These are phyloP conservation scores for Thamnophis elegans DNA, from an alignment of 2,797 vertebrate species.

Conservation along the genomic window DNA sequence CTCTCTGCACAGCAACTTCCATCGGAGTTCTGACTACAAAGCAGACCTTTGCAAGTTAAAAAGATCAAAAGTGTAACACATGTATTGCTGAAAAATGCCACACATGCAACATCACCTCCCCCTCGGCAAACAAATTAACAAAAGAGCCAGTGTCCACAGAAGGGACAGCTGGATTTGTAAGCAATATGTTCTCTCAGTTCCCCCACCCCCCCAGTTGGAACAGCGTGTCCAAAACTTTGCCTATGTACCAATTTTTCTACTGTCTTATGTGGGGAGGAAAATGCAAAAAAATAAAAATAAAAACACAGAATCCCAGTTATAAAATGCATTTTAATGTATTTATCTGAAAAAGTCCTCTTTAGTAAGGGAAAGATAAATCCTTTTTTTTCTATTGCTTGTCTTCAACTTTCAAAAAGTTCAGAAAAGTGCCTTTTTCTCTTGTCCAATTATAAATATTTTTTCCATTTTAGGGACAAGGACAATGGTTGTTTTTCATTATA, in stretches of 20 bases:
- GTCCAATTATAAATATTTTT: conserved; percentile 16
- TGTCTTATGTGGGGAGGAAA: not conserved
- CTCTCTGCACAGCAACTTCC: fast-evolving
- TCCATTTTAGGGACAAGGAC: not conserved
- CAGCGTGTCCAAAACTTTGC: fast-evolving
- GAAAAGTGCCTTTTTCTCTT: not conserved
- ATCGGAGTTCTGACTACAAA: not conserved
- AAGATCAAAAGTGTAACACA: not conserved
- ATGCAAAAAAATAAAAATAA: not conserved
- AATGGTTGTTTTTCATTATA: not conserved
- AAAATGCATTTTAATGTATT: not conserved
- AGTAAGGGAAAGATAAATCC: not conserved
- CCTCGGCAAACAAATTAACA: not conserved
- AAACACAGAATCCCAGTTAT: fast-evolving
- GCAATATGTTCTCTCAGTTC: fast-evolving
- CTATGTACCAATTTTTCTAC: fast-evolving
- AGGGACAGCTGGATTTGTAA: fast-evolving
- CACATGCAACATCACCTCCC: not conserved
- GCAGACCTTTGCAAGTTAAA: not conserved
- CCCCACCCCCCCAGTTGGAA: not conserved
- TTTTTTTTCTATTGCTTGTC: not conserved
- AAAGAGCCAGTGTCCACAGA: not conserved
- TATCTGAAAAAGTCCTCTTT: not conserved
- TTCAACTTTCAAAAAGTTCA: not conserved
- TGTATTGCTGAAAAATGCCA: not conserved